phyloP scores from a whole-genome alignment of 2,113 vertebrate species.

The Prionailurus viverrinus region DNA sequence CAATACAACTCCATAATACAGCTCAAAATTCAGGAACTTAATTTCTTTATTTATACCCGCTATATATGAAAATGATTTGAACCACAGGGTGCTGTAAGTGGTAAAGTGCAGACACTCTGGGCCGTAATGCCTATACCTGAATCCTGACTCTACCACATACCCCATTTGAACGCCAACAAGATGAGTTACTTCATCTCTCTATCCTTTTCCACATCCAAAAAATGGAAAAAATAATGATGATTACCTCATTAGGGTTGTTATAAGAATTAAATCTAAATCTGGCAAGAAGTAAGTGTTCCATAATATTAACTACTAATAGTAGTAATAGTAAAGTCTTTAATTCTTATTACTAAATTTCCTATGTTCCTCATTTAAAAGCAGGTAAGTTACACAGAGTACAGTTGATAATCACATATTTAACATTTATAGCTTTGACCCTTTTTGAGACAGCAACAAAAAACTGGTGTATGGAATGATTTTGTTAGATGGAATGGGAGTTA shows the following conservation, averaged over 20 bases:
- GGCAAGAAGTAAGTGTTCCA: neutral
- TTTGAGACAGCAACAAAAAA: neutral
- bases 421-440: neutral
- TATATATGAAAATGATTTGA: neutral
- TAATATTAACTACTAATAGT: neutral
- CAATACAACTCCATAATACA: neutral
- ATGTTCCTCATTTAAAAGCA: slow-evolving; percentile 7
- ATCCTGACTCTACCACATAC: neutral
- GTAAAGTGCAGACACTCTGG: neutral
- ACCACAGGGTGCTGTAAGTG: neutral
- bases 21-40: neutral
- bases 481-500: neutral
- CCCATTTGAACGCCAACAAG: neutral
- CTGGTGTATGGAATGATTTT: neutral
- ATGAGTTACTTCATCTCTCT: neutral
- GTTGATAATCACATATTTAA: neutral
- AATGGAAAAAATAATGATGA: neutral
- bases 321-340: neutral
- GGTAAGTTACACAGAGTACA: neutral
- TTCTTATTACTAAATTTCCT: slow-evolving; percentile 2
- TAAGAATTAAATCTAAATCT: slow-evolving; percentile 8
- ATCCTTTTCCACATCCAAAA: neutral
- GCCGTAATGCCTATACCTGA: neutral
- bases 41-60: neutral
- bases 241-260: neutral